Base-by-base conservation (phyloP, 2,888 invertebrate species). In the Tetropium fuscum region DNA sequence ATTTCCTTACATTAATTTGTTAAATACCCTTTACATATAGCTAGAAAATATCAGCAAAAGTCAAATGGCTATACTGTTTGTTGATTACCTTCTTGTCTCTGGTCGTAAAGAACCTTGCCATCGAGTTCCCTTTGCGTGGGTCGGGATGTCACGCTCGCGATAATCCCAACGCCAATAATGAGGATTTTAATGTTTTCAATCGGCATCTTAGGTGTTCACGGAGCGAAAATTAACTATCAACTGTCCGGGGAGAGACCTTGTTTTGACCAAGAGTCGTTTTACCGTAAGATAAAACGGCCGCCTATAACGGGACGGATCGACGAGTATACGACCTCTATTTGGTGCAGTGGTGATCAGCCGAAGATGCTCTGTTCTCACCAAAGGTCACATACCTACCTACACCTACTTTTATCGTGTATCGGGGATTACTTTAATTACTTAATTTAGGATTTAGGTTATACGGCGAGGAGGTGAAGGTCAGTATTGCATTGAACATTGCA, bases 21-120 rank as follows among this genome's bases (percentile, higher is more conserved):
- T n/a, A n/a, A n/a, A n/a, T n/a, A n/a, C n/a, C n/a, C n/a, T 32
- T 32, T 32, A 8, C 11, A 10, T 10, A 27, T 2, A 5, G 11
- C 10, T n/a, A n/a, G n/a, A n/a, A n/a, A n/a, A n/a, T n/a, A n/a
- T n/a, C n/a, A n/a, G n/a, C n/a, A n/a, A n/a, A n/a, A n/a, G n/a
- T n/a, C n/a, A n/a, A n/a, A n/a, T n/a, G n/a, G n/a, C n/a, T n/a
- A n/a, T n/a, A n/a, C n/a, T n/a, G n/a, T n/a, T n/a, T n/a, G n/a
- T n/a, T n/a, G n/a, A n/a, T n/a, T 61, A 66, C 93, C 93, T 55
- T 91, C 89, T 78, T 93, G 93, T 0, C 91, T 85, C 75, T 92
- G 91, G 78, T 93, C 88, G 82, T 87, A 88, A n/a, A 74, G 57
- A 25, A 74, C 68, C 41, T 27, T 53, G 7, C 16, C 22, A 19